These are phyloP conservation scores for Sarcophaga variegata DNA, from an alignment of 2,888 invertebrate species.

Conservation along the genomic window DNA sequence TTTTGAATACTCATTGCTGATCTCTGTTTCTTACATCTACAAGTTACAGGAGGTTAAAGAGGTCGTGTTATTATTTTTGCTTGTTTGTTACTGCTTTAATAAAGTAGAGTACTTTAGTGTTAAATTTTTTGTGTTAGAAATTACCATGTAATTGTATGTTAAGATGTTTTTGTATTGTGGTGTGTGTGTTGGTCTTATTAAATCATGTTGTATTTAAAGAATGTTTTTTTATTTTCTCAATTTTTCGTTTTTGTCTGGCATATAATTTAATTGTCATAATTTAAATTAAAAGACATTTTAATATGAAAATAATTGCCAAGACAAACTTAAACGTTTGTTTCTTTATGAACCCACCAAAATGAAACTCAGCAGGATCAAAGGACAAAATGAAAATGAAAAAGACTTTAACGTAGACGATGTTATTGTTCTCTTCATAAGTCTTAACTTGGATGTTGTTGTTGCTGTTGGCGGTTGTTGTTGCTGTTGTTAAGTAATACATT, in stretches of 20 bases:
- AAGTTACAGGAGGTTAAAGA: no score
- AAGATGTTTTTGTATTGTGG: no score
- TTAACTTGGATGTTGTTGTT: slow-evolving; percentile 3
- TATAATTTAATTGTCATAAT: slow-evolving; percentile 60
- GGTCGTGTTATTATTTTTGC: no score
- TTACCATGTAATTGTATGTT: background rate
- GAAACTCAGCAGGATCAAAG: no score
- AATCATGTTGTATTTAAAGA: background rate
- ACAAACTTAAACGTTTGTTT: background rate
- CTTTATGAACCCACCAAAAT: no score
- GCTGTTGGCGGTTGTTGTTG: background rate
- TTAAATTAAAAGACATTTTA: slow-evolving; percentile 32
- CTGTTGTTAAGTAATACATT: background rate
- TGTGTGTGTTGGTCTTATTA: background rate
- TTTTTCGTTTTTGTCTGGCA: slow-evolving; percentile 7
- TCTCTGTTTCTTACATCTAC: no score
- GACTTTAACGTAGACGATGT: background rate
- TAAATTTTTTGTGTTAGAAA: no score
- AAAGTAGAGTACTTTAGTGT: no score
- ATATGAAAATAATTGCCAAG: slow-evolving; percentile 33
- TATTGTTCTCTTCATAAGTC: background rate
- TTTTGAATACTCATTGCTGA: no score
- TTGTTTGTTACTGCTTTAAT: no score
- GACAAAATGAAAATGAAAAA: background rate
- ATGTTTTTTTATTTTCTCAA: background rate